These are phyloP conservation scores for Pogonophryne albipinna DNA, from an alignment of 2,797 vertebrate species.

Conservation along the genomic window DNA sequence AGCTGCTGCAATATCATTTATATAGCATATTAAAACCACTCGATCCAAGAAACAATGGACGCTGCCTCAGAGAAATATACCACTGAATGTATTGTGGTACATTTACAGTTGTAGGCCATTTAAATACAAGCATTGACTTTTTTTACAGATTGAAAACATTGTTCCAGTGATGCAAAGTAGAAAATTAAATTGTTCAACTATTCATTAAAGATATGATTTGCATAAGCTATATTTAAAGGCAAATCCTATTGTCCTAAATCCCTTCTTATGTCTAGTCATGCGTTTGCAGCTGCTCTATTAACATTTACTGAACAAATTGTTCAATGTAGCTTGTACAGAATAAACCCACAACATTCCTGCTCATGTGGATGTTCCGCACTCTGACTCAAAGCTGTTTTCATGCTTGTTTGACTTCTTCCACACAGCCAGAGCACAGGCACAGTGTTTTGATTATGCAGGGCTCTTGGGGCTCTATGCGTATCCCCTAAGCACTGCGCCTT, in stretches of 20 bases:
- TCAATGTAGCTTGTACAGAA: slow-evolving; percentile 9
- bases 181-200: not conserved
- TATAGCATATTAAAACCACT: not conserved
- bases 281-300: not conserved
- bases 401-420: slow-evolving; percentile 44
- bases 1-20: not conserved
- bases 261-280: slow-evolving; percentile 31
- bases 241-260: slow-evolving; percentile 17
- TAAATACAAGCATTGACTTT: not conserved
- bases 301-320: slow-evolving; percentile 34
- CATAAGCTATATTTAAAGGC: slow-evolving; percentile 21
- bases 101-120: slow-evolving; percentile 2
- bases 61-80: not conserved
- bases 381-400: slow-evolving; percentile 43
- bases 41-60: not conserved
- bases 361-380: slow-evolving; percentile 23
- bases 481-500: slow-evolving; percentile 47
- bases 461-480: slow-evolving; percentile 36
- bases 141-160: not conserved
- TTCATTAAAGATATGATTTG: slow-evolving; percentile 14
- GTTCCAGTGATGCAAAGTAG: not conserved
- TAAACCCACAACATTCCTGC: slow-evolving; percentile 6
- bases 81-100: not conserved
- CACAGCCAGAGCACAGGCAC: slow-evolving; percentile 32
- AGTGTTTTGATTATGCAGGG: slow-evolving; percentile 40